phyloP scores from a whole-genome alignment of 2,888 invertebrate species.

The Cerceris rybyensis region DNA sequence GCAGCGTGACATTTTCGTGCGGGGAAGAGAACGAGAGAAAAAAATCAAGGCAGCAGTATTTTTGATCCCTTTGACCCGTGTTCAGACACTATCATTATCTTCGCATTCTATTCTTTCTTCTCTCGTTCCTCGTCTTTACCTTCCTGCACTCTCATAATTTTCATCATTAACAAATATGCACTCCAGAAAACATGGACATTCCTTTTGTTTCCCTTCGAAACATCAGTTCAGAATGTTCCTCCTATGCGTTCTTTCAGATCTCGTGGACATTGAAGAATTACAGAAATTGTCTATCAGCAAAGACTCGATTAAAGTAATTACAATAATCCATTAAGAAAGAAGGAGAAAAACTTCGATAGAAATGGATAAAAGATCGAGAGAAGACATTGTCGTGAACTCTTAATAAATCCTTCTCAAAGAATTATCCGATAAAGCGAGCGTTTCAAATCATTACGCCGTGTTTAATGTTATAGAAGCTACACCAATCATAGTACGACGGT shows the following conservation, averaged over 20 bases:
- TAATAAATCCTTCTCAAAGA: no score
- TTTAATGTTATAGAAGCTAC: neutral
- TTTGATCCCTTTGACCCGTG: conserved; percentile 23
- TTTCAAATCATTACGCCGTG: neutral
- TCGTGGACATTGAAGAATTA: no score
- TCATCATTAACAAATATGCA: neutral
- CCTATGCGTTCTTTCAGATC: no score
- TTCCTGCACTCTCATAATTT: conserved; percentile 19
- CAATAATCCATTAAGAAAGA: no score
- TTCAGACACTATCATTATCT: conserved; percentile 22
- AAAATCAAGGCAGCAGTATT: conserved; percentile 12
- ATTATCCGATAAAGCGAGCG: neutral
- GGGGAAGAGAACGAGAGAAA: conserved; percentile 13
- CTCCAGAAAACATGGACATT: neutral
- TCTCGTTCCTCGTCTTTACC: conserved; percentile 4
- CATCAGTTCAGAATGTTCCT: no score
- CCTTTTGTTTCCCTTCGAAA: neutral
- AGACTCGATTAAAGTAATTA: no score
- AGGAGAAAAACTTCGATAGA: no score
- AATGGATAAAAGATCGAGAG: no score
- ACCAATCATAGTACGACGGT: neutral
- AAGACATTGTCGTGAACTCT: no score
- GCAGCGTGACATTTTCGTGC: neutral
- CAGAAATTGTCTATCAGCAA: no score
- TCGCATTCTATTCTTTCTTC: conserved; percentile 34